Conservation (phyloP, 2,113 vertebrate genomes). For the Hyla sarda region DNA sequence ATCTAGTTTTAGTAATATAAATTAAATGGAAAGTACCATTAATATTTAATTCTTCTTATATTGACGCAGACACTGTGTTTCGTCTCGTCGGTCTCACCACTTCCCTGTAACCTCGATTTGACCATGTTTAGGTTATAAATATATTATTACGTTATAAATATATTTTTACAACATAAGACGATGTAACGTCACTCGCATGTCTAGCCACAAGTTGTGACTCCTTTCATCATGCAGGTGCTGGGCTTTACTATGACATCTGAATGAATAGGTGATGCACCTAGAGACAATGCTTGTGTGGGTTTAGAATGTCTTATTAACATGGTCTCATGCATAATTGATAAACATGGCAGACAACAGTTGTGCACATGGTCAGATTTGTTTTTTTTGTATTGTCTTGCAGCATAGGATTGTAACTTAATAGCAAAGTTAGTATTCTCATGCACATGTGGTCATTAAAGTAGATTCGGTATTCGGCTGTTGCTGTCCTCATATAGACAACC, state of each 20-base stretch:
- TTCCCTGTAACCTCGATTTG: background rate
- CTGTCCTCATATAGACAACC: no score
- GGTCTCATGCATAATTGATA: slow-evolving; percentile 18
- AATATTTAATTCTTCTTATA: slow-evolving; percentile 34
- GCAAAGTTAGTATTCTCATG: background rate
- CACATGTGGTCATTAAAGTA: background rate
- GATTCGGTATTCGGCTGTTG: no score
- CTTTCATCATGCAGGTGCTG: background rate
- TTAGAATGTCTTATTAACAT: background rate
- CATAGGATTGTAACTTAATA: background rate
- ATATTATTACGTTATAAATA: slow-evolving; percentile 4
- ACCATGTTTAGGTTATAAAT: slow-evolving; percentile 16
- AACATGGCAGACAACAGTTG: background rate
- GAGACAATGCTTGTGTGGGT: background rate
- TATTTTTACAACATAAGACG: slow-evolving; percentile 6
- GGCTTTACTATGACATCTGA: background rate
- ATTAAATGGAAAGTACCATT: slow-evolving; percentile 46
- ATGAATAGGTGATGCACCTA: background rate
- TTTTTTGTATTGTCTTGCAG: background rate
- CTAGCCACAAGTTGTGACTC: background rate
- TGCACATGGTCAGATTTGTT: background rate
- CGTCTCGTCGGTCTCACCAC: slow-evolving; percentile 20
- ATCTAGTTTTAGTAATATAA: slow-evolving; percentile 45
- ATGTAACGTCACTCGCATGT: background rate
- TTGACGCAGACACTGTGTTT: slow-evolving; percentile 32